phyloP scores from a whole-genome alignment of 2,888 invertebrate species.

The Eupithecia inturbata region DNA sequence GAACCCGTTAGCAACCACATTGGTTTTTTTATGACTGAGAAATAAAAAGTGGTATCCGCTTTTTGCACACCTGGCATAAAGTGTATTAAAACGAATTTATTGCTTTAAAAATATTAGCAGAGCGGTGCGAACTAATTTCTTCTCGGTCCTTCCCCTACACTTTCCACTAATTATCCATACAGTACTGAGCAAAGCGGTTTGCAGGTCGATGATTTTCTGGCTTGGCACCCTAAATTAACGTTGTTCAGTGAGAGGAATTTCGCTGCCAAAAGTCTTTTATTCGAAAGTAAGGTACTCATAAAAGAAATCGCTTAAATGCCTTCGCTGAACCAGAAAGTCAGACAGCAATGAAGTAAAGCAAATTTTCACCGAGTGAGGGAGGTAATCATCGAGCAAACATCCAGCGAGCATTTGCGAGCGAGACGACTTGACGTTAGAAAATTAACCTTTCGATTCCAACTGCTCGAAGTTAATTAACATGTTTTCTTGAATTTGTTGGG shows the following conservation, averaged over 20 bases:
- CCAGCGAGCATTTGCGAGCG: constrained; percentile 41
- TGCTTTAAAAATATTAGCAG: constrained; percentile 52
- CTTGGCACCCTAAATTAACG: constrained; percentile 52
- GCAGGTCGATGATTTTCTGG: constrained; percentile 57
- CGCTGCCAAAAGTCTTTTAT: constrained; percentile 39
- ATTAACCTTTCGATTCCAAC: constrained; percentile 45
- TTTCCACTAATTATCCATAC: constrained; percentile 65
- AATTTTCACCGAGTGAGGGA: constrained; percentile 55
- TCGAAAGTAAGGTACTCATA: constrained; percentile 36
- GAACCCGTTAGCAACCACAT: constrained; percentile 19
- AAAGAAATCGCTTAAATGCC: constrained; percentile 38
- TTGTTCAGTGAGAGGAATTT: constrained; percentile 42
- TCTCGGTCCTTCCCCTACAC: constrained; percentile 50
- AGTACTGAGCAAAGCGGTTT: constrained; percentile 63
- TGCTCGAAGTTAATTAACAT: constrained; percentile 34
- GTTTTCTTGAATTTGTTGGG: constrained; percentile 39
- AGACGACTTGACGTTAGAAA: constrained; percentile 44
- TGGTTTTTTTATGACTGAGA: constrained; percentile 19
- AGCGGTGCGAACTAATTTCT: constrained; percentile 56
- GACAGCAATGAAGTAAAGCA: constrained; percentile 56
- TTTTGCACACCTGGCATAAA: constrained; percentile 33
- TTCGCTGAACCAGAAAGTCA: constrained; percentile 49
- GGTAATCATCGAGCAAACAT: constrained; percentile 44
- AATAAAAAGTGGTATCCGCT: constrained; percentile 24
- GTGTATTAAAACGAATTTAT: constrained; percentile 43